Evolutionary conservation across 1,140 invertebrate species (phyloP).

Genomic region (Drosophila truncata): DNA sequence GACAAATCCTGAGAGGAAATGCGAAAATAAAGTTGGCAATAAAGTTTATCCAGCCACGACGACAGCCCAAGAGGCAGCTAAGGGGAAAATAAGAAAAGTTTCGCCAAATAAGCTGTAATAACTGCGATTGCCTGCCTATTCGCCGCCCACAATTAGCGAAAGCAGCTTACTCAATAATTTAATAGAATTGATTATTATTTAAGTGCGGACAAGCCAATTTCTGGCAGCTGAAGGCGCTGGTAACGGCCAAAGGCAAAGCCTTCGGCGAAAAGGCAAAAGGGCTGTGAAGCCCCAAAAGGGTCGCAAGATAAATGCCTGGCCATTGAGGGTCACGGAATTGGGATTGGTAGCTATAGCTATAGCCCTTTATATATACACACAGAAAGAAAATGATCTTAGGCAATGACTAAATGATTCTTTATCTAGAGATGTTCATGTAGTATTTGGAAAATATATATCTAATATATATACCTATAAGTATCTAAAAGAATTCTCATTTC

Average conservation of each 20-base stretch:
- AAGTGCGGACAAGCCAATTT: constrained; percentile 75
- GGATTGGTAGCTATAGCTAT: constrained; percentile 7
- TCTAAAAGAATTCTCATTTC: neutral
- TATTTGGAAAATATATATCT: neutral
- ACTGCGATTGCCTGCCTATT: constrained; percentile 32
- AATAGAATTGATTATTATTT: constrained; percentile 84
- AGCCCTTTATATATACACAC: constrained; percentile 5
- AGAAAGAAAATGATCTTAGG: neutral
- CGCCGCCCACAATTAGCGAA: constrained; percentile 70
- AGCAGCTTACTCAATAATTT: constrained; percentile 75
- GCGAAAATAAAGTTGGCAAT: constrained; percentile 65
- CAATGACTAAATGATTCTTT: too few relatives aligned
- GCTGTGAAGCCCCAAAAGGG: constrained; percentile 46
- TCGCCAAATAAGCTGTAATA: constrained; percentile 57
- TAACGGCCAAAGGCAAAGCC: neutral
- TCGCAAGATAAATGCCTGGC: constrained; percentile 63
- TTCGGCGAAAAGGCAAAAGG: constrained; percentile 20
- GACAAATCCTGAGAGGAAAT: constrained; percentile 52
- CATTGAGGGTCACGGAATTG: constrained; percentile 31
- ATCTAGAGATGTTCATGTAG: neutral
- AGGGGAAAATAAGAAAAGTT: constrained; percentile 71
- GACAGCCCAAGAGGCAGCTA: constrained; percentile 47
- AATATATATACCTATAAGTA: too few relatives aligned
- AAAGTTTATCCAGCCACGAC: constrained; percentile 60
- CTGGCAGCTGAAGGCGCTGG: constrained; percentile 21